Evolutionary conservation across 2,888 invertebrate species (phyloP).

Genomic region (Drosophila cognata): DNA sequence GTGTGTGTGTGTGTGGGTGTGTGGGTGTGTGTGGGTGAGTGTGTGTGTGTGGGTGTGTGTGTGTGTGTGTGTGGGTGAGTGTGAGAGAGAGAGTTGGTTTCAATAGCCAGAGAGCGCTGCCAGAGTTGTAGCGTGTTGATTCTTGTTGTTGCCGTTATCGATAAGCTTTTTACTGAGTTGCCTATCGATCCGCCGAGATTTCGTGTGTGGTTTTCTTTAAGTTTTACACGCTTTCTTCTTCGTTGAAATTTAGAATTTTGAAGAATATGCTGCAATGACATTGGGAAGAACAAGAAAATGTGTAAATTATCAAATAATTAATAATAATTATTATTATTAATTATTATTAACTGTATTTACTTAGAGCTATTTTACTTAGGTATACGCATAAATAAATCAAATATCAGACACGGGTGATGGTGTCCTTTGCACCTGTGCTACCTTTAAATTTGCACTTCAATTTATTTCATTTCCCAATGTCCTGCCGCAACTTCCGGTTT

Average conservation of each 20-base stretch:
- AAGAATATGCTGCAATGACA: constrained; percentile 71
- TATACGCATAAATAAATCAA: not conserved
- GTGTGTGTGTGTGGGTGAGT: constrained; percentile 28
- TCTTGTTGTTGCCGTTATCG: constrained; percentile 47
- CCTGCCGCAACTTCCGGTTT: not conserved
- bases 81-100: constrained; percentile 32
- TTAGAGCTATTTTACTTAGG: not conserved
- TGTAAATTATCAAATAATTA: not conserved
- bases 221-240: constrained; percentile 75
- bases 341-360: no score
- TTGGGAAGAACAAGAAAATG: no score
- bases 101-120: constrained; percentile 73
- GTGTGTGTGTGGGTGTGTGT: constrained; percentile 20
- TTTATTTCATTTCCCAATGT: not conserved
- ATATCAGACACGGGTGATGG: not conserved
- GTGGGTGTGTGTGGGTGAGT: constrained; percentile 32
- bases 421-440: not conserved
- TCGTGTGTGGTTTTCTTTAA: constrained; percentile 60
- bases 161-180: constrained; percentile 50
- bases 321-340: no score
- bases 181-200: constrained; percentile 70
- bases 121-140: constrained; percentile 74
- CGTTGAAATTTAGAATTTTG: constrained; percentile 81
- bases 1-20: constrained; percentile 23
- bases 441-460: not conserved